phyloP scores from a whole-genome alignment of 2,797 vertebrate genomes.

The Chelonia mydas region DNA sequence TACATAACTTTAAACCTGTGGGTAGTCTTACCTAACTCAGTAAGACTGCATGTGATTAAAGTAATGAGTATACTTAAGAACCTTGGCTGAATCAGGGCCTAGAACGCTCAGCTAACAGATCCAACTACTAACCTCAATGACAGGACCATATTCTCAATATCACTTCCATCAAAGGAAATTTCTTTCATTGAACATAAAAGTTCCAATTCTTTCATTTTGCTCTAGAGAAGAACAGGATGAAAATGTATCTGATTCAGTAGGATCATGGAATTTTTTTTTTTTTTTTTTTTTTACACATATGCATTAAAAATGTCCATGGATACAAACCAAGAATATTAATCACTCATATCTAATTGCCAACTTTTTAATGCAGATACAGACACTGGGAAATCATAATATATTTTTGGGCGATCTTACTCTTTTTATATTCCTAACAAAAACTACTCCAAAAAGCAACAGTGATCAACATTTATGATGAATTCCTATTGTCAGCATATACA shows the following conservation, averaged over 20 bases:
- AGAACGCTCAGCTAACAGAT: background rate
- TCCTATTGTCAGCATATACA: background rate
- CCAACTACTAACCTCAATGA: conserved; percentile 87
- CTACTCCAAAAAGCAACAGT: background rate
- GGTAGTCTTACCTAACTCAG: background rate
- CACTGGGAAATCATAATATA: background rate
- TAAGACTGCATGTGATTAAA: background rate
- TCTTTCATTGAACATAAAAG: conserved; percentile 97
- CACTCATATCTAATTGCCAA: background rate
- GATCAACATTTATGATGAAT: background rate
- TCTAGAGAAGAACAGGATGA: conserved; percentile 81
- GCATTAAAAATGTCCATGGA: background rate
- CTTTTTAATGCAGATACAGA: background rate
- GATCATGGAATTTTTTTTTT: background rate
- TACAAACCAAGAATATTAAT: background rate
- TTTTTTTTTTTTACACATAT: background rate
- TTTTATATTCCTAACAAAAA: background rate
- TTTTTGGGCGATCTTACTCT: background rate
- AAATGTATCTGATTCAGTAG: background rate
- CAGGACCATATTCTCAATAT: conserved; percentile 95
- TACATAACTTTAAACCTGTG: background rate
- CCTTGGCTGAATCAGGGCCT: accelerated
- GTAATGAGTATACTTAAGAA: background rate
- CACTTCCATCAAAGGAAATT: conserved; percentile 92
- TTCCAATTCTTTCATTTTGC: conserved; percentile 98